Evolutionary conservation across 2,797 vertebrate genomes (phyloP).

Genomic region (Nasua narica): DNA sequence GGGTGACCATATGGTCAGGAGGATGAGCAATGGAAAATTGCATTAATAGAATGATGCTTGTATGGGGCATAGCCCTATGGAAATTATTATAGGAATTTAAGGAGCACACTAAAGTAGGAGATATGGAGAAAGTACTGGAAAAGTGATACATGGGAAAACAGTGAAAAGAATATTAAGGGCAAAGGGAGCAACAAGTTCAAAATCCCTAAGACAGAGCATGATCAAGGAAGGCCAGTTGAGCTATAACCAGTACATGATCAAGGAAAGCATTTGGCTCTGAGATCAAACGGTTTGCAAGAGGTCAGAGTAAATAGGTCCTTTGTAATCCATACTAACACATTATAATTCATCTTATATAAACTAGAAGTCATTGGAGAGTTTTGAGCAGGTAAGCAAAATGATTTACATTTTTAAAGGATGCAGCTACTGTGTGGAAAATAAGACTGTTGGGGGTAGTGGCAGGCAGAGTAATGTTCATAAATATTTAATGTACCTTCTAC

Average conservation of each 20-base stretch:
- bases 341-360: not conserved
- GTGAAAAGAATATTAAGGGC: not conserved
- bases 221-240: not conserved
- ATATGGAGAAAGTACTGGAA: not conserved
- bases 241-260: not conserved
- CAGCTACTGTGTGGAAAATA: not conserved
- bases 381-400: constrained; percentile 8
- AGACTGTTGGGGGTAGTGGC: not conserved
- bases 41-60: not conserved
- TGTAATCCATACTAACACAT: not conserved
- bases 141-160: not conserved
- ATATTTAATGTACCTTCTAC: not conserved
- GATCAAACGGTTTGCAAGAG: not conserved
- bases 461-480: not conserved
- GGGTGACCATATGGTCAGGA: not conserved
- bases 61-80: not conserved
- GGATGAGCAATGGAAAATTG: not conserved
- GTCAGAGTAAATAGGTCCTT: not conserved
- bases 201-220: not conserved
- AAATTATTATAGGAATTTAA: not conserved
- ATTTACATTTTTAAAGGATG: not conserved
- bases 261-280: not conserved
- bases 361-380: not conserved
- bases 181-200: not conserved
- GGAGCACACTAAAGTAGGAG: not conserved